Conservation (phyloP, 2,113 vertebrate genomes). For the Epinephelus fuscoguttatus region DNA sequence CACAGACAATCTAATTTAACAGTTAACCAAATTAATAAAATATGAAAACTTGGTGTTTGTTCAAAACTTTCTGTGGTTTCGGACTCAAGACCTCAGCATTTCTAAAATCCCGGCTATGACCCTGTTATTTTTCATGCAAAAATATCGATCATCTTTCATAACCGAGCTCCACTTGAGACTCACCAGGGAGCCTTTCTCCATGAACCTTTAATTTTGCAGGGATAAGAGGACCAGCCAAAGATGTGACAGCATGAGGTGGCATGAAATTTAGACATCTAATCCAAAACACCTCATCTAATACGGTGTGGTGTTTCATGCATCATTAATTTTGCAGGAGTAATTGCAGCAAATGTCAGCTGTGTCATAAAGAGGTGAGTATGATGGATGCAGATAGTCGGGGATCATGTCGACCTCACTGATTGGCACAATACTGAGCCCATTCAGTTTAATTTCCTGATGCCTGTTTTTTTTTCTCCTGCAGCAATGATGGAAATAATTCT, state of each 20-base stretch:
- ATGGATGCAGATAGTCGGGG: conserved; percentile 30
- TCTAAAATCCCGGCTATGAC: background rate
- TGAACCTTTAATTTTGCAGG: conserved; percentile 4
- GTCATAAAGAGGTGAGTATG: background rate
- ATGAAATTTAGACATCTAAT: conserved; percentile 11
- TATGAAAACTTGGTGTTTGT: background rate
- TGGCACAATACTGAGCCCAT: conserved; percentile 24
- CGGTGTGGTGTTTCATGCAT: background rate
- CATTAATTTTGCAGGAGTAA: conserved; percentile 21
- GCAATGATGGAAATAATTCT: conserved; percentile 9
- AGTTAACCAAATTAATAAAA: background rate
- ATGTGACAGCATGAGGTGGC: conserved; percentile 9
- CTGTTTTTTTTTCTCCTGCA: background rate
- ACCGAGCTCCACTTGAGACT: background rate
- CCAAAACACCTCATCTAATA: conserved; percentile 17
- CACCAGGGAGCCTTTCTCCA: background rate
- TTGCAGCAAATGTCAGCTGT: conserved; percentile 13
- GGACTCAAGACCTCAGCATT: background rate
- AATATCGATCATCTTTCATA: background rate
- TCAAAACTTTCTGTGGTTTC: background rate
- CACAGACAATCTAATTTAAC: background rate
- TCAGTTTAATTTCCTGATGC: conserved; percentile 11
- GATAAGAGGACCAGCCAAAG: background rate
- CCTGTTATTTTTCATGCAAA: background rate
- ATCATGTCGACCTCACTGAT: conserved; percentile 10